Evolutionary conservation across 1,140 invertebrate species (phyloP), one percentile per base, ranked within the genome.

Genomic region (Zelostemma sp.): DNA sequence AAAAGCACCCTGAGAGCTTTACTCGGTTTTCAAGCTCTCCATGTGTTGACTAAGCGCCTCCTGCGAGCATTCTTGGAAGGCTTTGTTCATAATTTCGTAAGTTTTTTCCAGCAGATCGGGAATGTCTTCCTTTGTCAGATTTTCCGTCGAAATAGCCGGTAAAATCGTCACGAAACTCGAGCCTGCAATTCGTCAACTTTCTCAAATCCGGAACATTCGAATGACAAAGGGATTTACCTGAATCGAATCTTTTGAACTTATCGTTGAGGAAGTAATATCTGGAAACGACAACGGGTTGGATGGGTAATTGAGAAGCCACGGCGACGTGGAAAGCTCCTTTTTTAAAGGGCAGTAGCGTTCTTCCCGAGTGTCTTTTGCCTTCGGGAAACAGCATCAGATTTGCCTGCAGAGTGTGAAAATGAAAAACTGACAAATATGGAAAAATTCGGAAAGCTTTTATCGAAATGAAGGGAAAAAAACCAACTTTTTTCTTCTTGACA

Each of bases 271-370:
- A 97, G 45, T 90, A 89, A 81, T 97, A 97, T 76, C 91, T 91
- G 0, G 94, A 95, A n/a, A 96, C 91, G 18, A 97, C 92, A 0
- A 97, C 89, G 0, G 96, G 96, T 75, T 96, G 91, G 63, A 97
- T 91, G 9, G 95, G 93, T 43, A 93, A 90, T 79, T 93, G 89
- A 8, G 93, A 91, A 58, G 91, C 89, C 41, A 97, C 86, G 0
- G 96, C 96, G 60, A 97, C 90, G 81, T 97, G 94, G 84, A 98
- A 98, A 1, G 94, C 95, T 0, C 96, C 97, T 85, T 97, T 97
- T 80, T 97, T 97, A 76, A 95, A 94, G 1, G 92, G 92, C 66
- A 93, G 72, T 31, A 95, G 80, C 5, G 88, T 88, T 9, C 89
- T 88, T 17, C 89, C 88, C 8, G 87, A 84, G 69, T 93, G 88